Evolutionary conservation across 1,140 invertebrate species (phyloP), one percentile per base, ranked within the genome.

Genomic region (Atta colombica): DNA sequence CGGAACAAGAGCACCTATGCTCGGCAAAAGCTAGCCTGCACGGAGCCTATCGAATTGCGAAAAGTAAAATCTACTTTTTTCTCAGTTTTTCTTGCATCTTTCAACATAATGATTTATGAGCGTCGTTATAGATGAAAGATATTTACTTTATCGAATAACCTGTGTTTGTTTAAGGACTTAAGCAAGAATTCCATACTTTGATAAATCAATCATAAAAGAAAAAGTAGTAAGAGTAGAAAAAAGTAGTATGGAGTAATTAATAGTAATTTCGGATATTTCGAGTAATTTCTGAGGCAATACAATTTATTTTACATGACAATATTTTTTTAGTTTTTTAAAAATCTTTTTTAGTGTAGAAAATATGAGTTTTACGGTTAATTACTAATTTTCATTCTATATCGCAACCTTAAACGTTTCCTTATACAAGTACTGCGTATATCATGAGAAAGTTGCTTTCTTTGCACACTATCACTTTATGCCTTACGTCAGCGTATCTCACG

Each of bases 361-460:
- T 45, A 5, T 14, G 1, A 12, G 10, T 2, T 61, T 60, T 75
- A 58, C 35, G 3, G 12, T 0, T 45, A 51, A 51, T 51, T 16
- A 51, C 8, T 77, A 61, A 77, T 61, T 77, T 21, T 25, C 25
- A 49, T n/a, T n/a, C 3, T 21, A 58, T 28, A 45, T 75, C n/a
- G 7, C n/a, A 39, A 7, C 8, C 6, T 7, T 25, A 28, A 14
- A 14, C 25, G 25, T 80, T 80, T 55, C 5, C 49, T 65, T 78
- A 45, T 1, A 45, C 45, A 69, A 80, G 65, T 65, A 18, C 7
- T 25, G 10, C 25, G 10, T 80, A 25, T 53, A 53, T 35, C 28
- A 55, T 39, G 5, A 55, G 49, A 81, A 55, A 71, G 65, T 81
- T 71, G 49, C 65, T 81, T 71, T 81, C 66, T 81, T 80, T 25